Percentiles rank a stretch among this genome's conserved stretches.
Conservation (phyloP, 2,888 invertebrate species). For the Myopa tessellatipennis region DNA sequence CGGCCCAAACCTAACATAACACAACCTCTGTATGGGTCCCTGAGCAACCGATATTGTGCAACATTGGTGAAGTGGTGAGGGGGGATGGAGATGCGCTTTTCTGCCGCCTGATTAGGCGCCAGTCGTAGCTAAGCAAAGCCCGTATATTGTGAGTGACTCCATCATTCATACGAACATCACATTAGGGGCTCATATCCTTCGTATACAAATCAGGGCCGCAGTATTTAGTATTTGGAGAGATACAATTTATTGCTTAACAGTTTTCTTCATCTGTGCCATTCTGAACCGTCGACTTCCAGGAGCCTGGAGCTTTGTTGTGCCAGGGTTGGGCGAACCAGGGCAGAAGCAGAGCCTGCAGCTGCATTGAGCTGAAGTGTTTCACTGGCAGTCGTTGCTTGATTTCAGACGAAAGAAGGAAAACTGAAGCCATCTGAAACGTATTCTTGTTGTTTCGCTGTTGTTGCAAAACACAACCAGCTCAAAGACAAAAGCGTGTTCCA, state of each 20-base stretch:
- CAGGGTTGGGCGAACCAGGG: background rate
- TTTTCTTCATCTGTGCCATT: background rate
- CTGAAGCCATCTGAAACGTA: no score
- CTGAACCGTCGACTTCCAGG: background rate
- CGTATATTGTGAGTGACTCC: background rate
- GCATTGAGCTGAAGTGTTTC: constrained; percentile 1
- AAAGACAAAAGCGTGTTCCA: constrained; percentile 25
- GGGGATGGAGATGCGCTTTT: background rate
- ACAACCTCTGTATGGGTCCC: no score
- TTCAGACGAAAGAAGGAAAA: no score
- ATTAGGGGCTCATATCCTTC: background rate
- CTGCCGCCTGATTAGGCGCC: background rate
- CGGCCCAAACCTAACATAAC: no score
- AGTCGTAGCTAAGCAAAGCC: background rate
- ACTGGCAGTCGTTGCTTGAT: background rate
- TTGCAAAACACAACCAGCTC: background rate
- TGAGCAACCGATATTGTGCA: no score
- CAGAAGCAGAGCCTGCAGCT: background rate
- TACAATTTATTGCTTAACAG: constrained; percentile 34
- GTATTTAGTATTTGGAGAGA: background rate
- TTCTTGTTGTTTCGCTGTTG: background rate
- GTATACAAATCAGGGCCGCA: no score
- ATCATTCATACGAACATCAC: background rate
- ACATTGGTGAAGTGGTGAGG: background rate
- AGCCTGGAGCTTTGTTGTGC: background rate